A percentile compares a stretch with the other conserved stretches of the same genome.
phyloP scores from a whole-genome alignment of 2,888 invertebrate species.

The Incurvaria masculella region DNA sequence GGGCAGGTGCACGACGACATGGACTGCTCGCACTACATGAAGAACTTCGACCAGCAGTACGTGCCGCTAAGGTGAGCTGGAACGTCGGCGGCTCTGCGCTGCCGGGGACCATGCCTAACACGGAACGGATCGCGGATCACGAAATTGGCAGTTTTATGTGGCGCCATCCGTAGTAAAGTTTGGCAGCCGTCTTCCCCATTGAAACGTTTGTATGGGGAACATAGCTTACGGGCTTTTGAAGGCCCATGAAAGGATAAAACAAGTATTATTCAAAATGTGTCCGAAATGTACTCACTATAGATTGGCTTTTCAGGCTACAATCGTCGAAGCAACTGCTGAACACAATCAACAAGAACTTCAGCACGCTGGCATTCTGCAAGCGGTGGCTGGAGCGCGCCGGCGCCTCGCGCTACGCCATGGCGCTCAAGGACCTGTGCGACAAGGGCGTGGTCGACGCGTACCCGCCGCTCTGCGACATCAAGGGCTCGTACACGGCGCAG shows the following conservation, averaged over 20 bases:
- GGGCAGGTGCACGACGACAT: conserved; percentile 97
- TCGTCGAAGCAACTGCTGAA: conserved; percentile 91
- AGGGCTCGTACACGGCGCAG: conserved; percentile 98
- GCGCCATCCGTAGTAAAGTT: too few species aligned
- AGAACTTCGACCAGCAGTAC: conserved; percentile 91
- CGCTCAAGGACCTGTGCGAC: conserved; percentile 96
- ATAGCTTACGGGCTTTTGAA: too few species aligned
- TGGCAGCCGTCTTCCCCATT: too few species aligned
- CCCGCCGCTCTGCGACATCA: conserved; percentile 95
- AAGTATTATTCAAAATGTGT: too few species aligned
- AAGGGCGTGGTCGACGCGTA: conserved; percentile 98
- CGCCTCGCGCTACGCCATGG: conserved; percentile 97
- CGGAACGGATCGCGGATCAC: too few species aligned
- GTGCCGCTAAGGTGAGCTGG: conserved; percentile 80
- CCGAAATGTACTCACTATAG: conserved; percentile 1
- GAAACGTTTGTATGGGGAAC: too few species aligned
- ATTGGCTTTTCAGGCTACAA: conserved; percentile 71
- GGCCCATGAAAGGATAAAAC: too few species aligned
- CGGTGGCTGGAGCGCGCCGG: conserved; percentile 98
- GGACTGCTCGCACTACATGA: conserved; percentile 99
- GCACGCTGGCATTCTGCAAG: conserved; percentile 97
- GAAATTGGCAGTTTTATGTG: too few species aligned
- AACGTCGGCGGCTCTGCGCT: too few species aligned
- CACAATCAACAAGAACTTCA: conserved; percentile 94
- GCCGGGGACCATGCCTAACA: too few species aligned